phyloP scores from a whole-genome alignment of 35 echinoderm and acorn worm genomes.

The Chiridota heheva region DNA sequence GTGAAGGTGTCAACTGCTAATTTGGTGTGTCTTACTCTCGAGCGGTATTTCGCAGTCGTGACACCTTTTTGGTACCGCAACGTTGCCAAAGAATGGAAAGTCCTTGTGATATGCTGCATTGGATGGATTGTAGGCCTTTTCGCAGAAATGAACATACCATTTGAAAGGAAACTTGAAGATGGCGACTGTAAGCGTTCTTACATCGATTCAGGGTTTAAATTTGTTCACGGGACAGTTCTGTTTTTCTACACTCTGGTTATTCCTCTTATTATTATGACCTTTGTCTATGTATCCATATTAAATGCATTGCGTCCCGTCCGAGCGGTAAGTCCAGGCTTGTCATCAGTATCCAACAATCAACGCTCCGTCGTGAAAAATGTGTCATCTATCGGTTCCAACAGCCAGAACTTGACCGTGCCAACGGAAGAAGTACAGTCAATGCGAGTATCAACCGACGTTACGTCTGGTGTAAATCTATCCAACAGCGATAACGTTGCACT shows the following conservation, averaged over 20 bases:
- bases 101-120: not conserved
- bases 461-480: not conserved
- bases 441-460: not conserved
- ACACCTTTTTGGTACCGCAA: conserved; percentile 52
- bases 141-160: conserved; percentile 22
- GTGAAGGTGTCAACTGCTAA: conserved; percentile 55
- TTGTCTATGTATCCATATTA: conserved; percentile 42
- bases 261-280: conserved; percentile 31
- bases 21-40: conserved; percentile 55
- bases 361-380: not conserved
- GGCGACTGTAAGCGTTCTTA: not conserved
- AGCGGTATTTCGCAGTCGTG: conserved; percentile 58
- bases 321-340: too few relatives aligned
- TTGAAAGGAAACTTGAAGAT: conserved; percentile 19
- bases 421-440: not conserved
- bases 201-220: not conserved
- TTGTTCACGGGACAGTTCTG: conserved; percentile 12
- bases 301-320: not conserved
- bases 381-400: not conserved
- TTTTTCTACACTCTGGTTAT: conserved; percentile 23
- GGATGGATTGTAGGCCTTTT: conserved; percentile 45
- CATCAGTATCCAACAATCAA: not conserved
- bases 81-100: not conserved
- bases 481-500: not conserved
- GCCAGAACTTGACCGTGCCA: not conserved